Base-by-base conservation (phyloP, 2,113 vertebrate species). In the Megatriorchis doriae region DNA sequence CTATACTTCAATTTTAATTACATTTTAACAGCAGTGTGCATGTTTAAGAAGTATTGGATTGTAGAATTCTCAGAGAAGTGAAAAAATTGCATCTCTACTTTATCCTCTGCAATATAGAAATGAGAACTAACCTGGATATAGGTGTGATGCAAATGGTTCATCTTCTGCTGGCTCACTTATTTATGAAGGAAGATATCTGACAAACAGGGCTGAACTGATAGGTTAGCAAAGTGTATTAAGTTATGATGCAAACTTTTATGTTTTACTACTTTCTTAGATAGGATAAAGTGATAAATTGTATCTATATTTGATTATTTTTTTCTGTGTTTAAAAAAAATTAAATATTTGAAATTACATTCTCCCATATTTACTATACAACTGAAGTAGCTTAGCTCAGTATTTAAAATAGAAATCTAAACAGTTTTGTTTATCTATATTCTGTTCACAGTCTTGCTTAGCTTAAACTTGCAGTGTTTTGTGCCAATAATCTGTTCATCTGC, bases 401-500 rank as follows among this genome's bases (percentile, higher is more conserved):
- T 90, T 80, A 62, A 93, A 92, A 59, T 53, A 22, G 31, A 74
- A 84, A 62, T 58, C 25, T 27, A 32, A 66, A 26, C 16, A 43
- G 6, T 29, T 59, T 31, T 77, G 9, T 67, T 58, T 43, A 32
- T 42, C 66, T 87, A 0, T 61, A 48, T 68, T 89, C 9, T 32
- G 25, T 83, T 84, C n/a, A 47, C 7, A 25, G 19, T 62, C 67
- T 85, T 85, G 17, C 18, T 72, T 87, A 82, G 13, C 65, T 90
- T 75, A 86, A 71, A 48, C 20, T 94, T 91, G 63, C 16, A 29
- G 52, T 61, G 25, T 43, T 83, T 81, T 86, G 66, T 94, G 88
- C 53, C 27, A 7, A 19, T 93, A 82, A 91, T 55, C 94, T 95
- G 19, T 94, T 97, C 74, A 43, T 21, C 10, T 93, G 89, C 90